Percentiles rank a stretch among this genome's conserved stretches.
Conservation (phyloP, 2,888 invertebrate genomes). For the Idaea straminata region DNA sequence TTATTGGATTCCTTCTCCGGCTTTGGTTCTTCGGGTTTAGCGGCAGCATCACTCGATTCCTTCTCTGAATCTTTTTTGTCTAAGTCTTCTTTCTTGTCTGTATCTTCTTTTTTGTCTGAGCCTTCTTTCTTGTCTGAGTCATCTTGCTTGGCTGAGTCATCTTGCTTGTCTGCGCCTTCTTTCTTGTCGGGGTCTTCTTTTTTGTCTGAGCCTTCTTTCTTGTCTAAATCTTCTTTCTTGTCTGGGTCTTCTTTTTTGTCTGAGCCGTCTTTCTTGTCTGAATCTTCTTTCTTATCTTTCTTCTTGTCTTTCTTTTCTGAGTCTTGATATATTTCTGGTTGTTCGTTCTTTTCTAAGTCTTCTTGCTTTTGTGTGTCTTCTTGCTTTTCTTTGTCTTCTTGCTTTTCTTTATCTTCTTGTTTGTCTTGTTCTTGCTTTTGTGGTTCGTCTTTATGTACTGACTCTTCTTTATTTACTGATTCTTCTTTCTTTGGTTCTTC, state of each 20-base stretch:
- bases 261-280: conserved; percentile 8
- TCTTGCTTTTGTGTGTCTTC: conserved; percentile 16
- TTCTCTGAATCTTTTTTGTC: conserved; percentile 7
- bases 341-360: conserved; percentile 28
- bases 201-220: conserved; percentile 20
- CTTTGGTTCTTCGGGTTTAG: conserved; percentile 26
- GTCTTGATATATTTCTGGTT: conserved; percentile 6
- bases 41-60: neutral
- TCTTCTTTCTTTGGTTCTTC: conserved; percentile 13
- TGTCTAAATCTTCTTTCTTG: conserved; percentile 2
- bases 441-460: conserved; percentile 4
- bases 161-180: conserved; percentile 13
- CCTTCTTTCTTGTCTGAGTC: conserved; percentile 8
- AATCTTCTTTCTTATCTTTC: conserved; percentile 6
- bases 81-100: conserved; percentile 2
- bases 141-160: conserved; percentile 4
- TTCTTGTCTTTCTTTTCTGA: conserved; percentile 11
- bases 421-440: conserved; percentile 13
- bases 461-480: conserved; percentile 11
- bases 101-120: conserved; percentile 25
- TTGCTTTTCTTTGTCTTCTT: conserved; percentile 19
- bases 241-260: conserved; percentile 23
- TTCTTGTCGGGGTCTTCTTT: conserved; percentile 24
- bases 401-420: conserved; percentile 24
- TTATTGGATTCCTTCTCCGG: conserved; percentile 10